Percentiles rank a stretch among this genome's conserved stretches.
Evolutionary conservation across 2,888 invertebrate species (phyloP).

Genomic region (Uloborus plumipes): DNA sequence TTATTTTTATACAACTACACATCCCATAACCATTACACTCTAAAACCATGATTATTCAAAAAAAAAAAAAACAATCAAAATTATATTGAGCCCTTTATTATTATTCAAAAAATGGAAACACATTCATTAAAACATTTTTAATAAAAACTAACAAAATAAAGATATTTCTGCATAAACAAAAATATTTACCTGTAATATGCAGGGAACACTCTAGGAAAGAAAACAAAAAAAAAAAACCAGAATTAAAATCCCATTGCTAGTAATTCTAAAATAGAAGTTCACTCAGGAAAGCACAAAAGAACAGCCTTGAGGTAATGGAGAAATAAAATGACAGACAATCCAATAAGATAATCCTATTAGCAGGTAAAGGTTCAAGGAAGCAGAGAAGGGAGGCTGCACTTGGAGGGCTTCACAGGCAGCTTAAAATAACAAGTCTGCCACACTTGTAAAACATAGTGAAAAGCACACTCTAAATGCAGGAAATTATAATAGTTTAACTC

Average conservation of each 20-base stretch:
- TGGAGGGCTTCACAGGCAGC: conserved; percentile 20
- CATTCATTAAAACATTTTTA: background rate
- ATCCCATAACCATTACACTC: no score
- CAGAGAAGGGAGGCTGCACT: conserved; percentile 10
- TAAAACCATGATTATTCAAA: background rate
- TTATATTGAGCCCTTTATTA: no score
- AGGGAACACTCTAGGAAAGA: conserved; percentile 74
- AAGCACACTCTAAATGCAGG: background rate
- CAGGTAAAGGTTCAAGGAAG: conserved; percentile 1
- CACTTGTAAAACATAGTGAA: background rate
- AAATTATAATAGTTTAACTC: background rate
- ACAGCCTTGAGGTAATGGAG: conserved; percentile 5
- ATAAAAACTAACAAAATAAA: background rate
- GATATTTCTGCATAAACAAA: background rate
- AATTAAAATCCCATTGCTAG: conserved; percentile 10
- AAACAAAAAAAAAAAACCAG: conserved; percentile 65
- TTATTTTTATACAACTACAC: no score
- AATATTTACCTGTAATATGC: conserved; percentile 74
- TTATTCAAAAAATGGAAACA: background rate
- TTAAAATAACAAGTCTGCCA: background rate
- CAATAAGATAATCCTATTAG: conserved; percentile 63
- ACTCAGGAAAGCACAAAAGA: background rate
- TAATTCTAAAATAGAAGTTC: background rate
- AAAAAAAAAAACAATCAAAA: background rate
- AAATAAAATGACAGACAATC: conserved; percentile 47